Base-by-base conservation (phyloP, 2,113 vertebrate genomes). In the Microcebus griseorufus region DNA sequence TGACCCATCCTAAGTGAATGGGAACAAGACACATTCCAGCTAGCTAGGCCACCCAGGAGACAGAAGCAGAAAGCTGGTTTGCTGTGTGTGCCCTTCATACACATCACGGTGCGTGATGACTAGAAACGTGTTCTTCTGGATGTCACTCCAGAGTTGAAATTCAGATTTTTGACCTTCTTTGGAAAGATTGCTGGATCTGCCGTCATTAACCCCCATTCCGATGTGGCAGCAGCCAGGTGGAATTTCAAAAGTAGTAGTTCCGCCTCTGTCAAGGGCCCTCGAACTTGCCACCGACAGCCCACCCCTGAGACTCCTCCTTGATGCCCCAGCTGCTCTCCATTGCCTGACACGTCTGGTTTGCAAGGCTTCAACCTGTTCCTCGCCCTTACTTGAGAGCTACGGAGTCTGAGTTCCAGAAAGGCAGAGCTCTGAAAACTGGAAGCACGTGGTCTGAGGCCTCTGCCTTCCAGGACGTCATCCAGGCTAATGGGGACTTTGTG, bases 361-460 rank as follows among this genome's bases (percentile, higher is more conserved):
- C 42, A 75, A 55, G n/a, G 51, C 62, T 55, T 2, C 32, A 34
- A 9, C 34, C 2, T 18, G 42, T 82, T 37, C 64, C 42, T 2
- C 3, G 18, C 32, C 25, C 42, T 18, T 29, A 39, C 0, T 11
- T 45, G 60, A 82, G 14, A 92, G 37, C 78, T 70, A 3, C 8
- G 4, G 22, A 84, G 12, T 34, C 51, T 65, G 65, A 84, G 37
- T 91, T 93, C 39, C 37, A 85, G 51, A n/a, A 27, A 18, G 23
- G 27, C n/a, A 60, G 64, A 90, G 22, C 88, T 78, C 37, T 27
- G n/a, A 25, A 29, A 55, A 51, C n/a, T 37, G 13, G 90, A 76
- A 82, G 53, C 0, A 0, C 0, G 0, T 37, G 37, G 39, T 45
- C 45, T 60, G 12, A 32, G 37, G 34, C 10, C n/a, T 62, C 67